These are phyloP conservation scores for Coracias cyanogaster DNA, from an alignment of 2,797 vertebrate genomes.

Conservation along the genomic window DNA sequence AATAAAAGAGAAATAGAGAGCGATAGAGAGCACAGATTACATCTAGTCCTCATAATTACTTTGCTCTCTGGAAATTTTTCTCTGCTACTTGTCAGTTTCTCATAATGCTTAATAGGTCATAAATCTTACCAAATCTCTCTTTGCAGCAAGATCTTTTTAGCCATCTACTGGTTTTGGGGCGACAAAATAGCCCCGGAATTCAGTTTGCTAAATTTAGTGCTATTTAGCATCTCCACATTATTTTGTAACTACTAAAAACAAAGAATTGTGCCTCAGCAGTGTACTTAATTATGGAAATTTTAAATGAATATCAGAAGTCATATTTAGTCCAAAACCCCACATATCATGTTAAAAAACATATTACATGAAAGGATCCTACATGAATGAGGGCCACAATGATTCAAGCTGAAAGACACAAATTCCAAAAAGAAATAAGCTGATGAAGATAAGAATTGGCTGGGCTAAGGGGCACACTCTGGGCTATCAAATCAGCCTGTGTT, in stretches of 20 bases:
- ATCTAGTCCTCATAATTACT: conserved; percentile 83
- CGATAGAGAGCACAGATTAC: conserved; percentile 72
- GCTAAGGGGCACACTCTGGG: neutral
- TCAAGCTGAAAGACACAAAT: neutral
- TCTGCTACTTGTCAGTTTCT: neutral
- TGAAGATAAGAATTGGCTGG: neutral
- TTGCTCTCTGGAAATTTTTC: conserved; percentile 20
- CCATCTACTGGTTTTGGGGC: neutral
- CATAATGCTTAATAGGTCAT: neutral
- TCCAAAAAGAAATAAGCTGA: neutral
- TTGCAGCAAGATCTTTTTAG: neutral
- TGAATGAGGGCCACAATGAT: neutral
- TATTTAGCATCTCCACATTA: neutral
- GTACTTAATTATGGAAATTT: neutral
- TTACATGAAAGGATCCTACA: neutral
- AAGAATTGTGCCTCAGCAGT: neutral
- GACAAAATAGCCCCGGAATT: neutral
- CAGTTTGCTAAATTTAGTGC: neutral
- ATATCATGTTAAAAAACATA: neutral
- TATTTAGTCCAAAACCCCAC: neutral
- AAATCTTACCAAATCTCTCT: neutral
- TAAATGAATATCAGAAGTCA: neutral
- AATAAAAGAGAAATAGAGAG: conserved; percentile 84
- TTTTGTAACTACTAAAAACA: neutral
- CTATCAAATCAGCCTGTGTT: neutral